phyloP scores from a whole-genome alignment of 1,140 invertebrate species.

The Agrypnia vestita region DNA sequence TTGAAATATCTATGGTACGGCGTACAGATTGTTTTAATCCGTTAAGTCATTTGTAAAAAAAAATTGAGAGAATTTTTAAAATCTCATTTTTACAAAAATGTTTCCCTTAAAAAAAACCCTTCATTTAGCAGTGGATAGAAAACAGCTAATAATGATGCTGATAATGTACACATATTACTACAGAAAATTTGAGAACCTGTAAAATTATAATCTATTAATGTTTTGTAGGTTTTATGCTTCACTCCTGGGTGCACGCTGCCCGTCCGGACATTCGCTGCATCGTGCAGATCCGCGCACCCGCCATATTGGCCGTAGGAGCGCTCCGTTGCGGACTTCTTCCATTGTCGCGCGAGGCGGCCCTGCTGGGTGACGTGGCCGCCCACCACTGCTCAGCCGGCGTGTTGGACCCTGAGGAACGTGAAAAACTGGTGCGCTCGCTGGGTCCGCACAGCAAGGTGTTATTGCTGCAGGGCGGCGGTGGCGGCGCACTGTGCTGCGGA shows the following conservation, averaged over 20 bases:
- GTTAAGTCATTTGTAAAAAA: too few relatives aligned
- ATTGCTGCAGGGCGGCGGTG: constrained; percentile 94
- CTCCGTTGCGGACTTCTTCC: constrained; percentile 93
- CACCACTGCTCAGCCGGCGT: constrained; percentile 73
- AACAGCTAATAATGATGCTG: too few relatives aligned
- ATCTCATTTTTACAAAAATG: too few relatives aligned
- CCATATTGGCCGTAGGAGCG: constrained; percentile 94
- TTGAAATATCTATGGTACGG: too few relatives aligned
- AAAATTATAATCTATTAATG: too few relatives aligned
- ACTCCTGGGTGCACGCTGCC: constrained; percentile 96
- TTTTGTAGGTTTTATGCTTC: constrained; percentile 87
- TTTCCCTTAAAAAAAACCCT: too few relatives aligned
- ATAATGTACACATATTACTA: too few relatives aligned
- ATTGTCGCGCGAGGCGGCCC: constrained; percentile 90
- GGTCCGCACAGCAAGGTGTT: constrained; percentile 97
- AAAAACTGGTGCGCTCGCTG: constrained; percentile 90
- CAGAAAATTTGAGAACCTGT: too few relatives aligned
- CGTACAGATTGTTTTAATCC: too few relatives aligned
- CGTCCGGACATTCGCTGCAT: constrained; percentile 97
- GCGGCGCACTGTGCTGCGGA: constrained; percentile 96
- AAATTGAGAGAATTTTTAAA: too few relatives aligned
- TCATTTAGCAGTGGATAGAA: too few relatives aligned
- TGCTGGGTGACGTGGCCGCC: constrained; percentile 90
- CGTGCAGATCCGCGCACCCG: constrained; percentile 93
- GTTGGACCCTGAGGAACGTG: constrained; percentile 77